Percentiles rank a stretch among this genome's conserved stretches.
phyloP scores from a whole-genome alignment of 92 coral and sea anemone genomes.

The Zoanthus sansibaricus region DNA sequence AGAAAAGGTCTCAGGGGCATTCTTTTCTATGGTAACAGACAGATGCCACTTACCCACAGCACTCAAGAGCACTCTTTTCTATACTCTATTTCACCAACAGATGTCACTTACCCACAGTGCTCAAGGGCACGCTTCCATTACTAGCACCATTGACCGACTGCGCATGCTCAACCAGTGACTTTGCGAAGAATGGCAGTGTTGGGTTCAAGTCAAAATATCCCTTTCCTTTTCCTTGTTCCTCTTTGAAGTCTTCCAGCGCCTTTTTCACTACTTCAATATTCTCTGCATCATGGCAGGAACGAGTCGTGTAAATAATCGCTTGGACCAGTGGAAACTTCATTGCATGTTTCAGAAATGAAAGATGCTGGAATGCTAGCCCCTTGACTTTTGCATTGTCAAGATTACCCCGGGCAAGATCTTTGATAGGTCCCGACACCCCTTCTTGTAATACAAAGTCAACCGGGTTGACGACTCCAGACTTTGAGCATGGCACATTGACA shows the following conservation, averaged over 20 bases:
- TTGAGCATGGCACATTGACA: constrained; percentile 90
- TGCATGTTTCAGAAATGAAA: constrained; percentile 84
- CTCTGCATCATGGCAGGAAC: constrained; percentile 81
- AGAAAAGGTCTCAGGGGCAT: no score
- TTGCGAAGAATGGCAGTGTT: constrained; percentile 80
- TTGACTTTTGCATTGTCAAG: constrained; percentile 70
- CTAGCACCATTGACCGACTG: constrained; percentile 55
- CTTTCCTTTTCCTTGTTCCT: constrained; percentile 65
- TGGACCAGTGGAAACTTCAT: constrained; percentile 90
- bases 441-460: constrained; percentile 97
- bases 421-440: constrained; percentile 84
- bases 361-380: constrained; percentile 92
- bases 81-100: no score
- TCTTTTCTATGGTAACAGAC: no score
- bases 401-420: constrained; percentile 87
- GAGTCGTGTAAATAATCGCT: constrained; percentile 85
- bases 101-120: constrained; percentile 45
- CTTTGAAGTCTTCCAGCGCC: constrained; percentile 82
- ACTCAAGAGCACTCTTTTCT: no score
- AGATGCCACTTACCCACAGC: no score
- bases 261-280: constrained; percentile 85
- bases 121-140: constrained; percentile 56
- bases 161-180: constrained; percentile 63
- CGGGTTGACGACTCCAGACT: constrained; percentile 93
- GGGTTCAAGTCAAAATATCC: constrained; percentile 74